Evolutionary conservation across 2,113 vertebrate genomes (phyloP).

Genomic region (Psittacara wagleri): DNA sequence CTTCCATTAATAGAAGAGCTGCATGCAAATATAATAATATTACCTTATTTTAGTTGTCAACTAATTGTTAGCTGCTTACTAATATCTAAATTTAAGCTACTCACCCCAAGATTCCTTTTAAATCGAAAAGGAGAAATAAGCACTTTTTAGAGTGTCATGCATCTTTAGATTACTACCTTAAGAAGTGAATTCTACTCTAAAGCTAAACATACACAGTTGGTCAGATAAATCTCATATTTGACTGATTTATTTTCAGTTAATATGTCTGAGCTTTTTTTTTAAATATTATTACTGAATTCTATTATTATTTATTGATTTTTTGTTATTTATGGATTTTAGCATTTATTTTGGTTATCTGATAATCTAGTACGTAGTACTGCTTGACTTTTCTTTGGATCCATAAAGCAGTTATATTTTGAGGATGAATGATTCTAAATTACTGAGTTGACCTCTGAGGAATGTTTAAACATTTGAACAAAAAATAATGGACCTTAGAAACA

Average conservation of each 20-base stretch:
- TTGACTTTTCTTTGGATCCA: neutral
- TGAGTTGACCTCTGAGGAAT: neutral
- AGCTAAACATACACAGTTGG: neutral
- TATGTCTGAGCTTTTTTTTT: neutral
- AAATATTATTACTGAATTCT: neutral
- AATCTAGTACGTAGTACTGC: neutral
- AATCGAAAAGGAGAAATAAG: neutral
- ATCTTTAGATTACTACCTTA: neutral
- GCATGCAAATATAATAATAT: neutral
- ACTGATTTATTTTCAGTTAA: neutral
- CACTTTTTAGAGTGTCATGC: neutral
- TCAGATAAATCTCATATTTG: neutral
- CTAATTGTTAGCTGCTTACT: neutral
- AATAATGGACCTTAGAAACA: neutral
- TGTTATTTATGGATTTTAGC: neutral
- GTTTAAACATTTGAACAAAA: neutral
- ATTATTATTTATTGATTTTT: neutral
- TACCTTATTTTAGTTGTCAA: neutral
- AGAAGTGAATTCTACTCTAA: neutral
- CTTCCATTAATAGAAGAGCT: neutral
- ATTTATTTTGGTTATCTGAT: neutral
- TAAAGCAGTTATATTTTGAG: neutral
- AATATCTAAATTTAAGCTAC: neutral
- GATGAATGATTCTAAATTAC: neutral
- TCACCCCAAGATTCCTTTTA: neutral